Evolutionary conservation across 1,140 invertebrate species (phyloP), one percentile per base, ranked within the genome.

Genomic region (Centruroides sculpturatus): DNA sequence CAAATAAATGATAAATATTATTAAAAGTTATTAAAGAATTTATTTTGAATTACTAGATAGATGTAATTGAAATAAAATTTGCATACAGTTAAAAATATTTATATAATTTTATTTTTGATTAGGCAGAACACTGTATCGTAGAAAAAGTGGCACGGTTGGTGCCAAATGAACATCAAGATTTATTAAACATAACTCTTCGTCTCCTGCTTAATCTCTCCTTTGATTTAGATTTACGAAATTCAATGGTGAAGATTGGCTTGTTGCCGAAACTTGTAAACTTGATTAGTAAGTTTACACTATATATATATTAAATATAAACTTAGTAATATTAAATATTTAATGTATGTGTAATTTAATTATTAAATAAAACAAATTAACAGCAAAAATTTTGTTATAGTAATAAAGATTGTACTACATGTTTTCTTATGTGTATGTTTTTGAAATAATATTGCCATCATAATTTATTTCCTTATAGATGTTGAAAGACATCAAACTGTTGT

Each of bases 181-280:
- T 98, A 54, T 80, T 91, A n/a, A 85, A 87, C 75, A 84, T 90
- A 57, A 87, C 87, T 34, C 78, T 97, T 55, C 23, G 58, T 10
- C 58, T 65, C 12, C 77, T 98, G 7, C 91, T 94, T 68, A 99
- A 99, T 81, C 81, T 99, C 49, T 94, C 92, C n/a, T 98, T 99
- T 77, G 93, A 98, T 74, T 79, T 83, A 1, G 85, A 86, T 69
- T 73, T 93, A 58, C 79, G 93, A 59, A 83, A 82, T 59, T 86
- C 85, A 76, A 97, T 99, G 84, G 83, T 98, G 62, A 85, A 86
- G 73, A 79, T 85, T 70, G 92, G 91, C 57, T 76, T 97, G 51
- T 74, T 98, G 56, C 86, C 89, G 48, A 92, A 92, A 77, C 79
- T 97, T 61, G 87, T 96, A 41, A 84, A 84, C 70, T 81, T 94